phyloP scores from a whole-genome alignment of 1,140 invertebrate genomes.

The Octopus sinensis region DNA sequence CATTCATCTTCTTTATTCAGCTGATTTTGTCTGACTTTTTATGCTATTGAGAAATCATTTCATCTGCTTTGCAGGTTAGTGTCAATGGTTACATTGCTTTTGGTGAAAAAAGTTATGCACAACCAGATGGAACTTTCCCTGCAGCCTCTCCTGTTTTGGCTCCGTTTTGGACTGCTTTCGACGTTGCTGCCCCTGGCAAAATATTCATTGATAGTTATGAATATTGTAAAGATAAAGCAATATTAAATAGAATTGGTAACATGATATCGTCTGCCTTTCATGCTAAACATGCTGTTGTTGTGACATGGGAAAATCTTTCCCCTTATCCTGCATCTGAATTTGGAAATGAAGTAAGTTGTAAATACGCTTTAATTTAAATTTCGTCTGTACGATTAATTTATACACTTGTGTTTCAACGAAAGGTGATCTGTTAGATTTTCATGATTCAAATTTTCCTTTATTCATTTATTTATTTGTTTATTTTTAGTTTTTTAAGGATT shows the following conservation, averaged over 20 bases:
- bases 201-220: conserved; percentile 1
- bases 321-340: not conserved
- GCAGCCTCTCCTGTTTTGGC: not conserved
- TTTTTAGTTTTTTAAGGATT: too few relatives aligned
- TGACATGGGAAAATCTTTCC: not conserved
- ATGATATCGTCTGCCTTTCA: not conserved
- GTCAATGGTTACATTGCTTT: not conserved
- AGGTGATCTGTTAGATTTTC: too few relatives aligned
- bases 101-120: not conserved
- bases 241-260: not conserved
- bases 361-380: too few relatives aligned
- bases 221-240: not conserved
- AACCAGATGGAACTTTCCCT: not conserved
- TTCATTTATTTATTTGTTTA: too few relatives aligned
- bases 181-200: not conserved
- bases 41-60: too few relatives aligned
- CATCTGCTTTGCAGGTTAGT: not conserved
- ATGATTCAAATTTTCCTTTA: too few relatives aligned
- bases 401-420: too few relatives aligned
- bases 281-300: not conserved
- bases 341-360: not conserved
- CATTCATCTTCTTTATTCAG: too few relatives aligned
- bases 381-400: too few relatives aligned
- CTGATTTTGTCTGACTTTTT: too few relatives aligned
- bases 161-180: not conserved